These are phyloP conservation scores for Temnothorax curvispinosus DNA, from an alignment of 1,140 invertebrate genomes.

Conservation along the genomic window DNA sequence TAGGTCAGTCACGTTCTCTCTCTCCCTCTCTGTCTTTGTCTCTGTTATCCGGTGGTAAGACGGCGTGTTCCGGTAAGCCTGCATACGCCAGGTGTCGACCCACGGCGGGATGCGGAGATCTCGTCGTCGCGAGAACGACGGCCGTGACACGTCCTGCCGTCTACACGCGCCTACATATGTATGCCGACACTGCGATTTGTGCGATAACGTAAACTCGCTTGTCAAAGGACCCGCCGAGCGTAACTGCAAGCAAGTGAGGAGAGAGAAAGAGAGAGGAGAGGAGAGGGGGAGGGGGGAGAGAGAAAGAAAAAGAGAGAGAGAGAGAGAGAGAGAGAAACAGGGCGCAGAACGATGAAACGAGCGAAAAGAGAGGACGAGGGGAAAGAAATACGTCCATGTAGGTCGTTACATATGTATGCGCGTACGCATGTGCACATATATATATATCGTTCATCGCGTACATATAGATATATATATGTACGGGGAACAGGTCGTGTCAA, in stretches of 20 bases:
- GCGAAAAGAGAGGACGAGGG: slow-evolving; percentile 11
- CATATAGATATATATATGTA: slow-evolving; percentile 23
- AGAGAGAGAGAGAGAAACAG: background rate
- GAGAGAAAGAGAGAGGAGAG: background rate
- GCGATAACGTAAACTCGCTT: slow-evolving; percentile 61
- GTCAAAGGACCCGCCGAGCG: slow-evolving; percentile 53
- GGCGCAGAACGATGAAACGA: background rate
- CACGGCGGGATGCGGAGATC: slow-evolving; percentile 37
- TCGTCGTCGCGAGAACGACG: slow-evolving; percentile 51
- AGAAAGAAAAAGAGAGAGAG: background rate
- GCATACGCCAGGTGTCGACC: slow-evolving; percentile 49
- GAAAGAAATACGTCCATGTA: slow-evolving; percentile 51
- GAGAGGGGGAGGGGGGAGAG: background rate
- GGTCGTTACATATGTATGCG: slow-evolving; percentile 43
- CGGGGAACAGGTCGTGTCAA: slow-evolving; percentile 75
- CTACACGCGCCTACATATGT: slow-evolving; percentile 50
- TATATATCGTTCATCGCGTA: background rate
- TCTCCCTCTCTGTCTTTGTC: background rate
- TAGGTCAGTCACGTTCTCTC: slow-evolving; percentile 25
- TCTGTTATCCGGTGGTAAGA: slow-evolving; percentile 30
- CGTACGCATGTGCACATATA: slow-evolving; percentile 1
- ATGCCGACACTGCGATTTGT: slow-evolving; percentile 45
- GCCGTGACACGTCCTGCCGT: slow-evolving; percentile 48
- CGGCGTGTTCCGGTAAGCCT: slow-evolving; percentile 28
- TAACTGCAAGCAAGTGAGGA: background rate